Conservation (phyloP, 2,888 invertebrate genomes). For the Drosophila neonasuta region DNA sequence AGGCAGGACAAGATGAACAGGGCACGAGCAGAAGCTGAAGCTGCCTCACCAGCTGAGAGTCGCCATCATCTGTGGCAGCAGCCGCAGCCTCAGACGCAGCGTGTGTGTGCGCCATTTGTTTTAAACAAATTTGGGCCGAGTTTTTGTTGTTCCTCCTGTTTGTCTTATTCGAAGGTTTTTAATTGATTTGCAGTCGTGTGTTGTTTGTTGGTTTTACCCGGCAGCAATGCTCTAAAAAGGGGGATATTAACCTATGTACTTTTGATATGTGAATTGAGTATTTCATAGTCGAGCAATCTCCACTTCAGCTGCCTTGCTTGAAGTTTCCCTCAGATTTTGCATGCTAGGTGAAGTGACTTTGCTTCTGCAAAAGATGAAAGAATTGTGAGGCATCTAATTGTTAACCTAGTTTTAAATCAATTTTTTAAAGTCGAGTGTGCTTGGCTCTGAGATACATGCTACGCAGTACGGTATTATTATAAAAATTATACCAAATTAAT, state of each 20-base stretch:
- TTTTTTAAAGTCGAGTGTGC: too few relatives aligned
- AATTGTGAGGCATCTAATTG: slow-evolving; percentile 9
- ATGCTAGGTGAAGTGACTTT: slow-evolving; percentile 13
- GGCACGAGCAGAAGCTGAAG: slow-evolving; percentile 2
- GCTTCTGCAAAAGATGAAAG: not conserved
- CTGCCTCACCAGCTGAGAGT: slow-evolving; percentile 21
- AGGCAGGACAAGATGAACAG: not conserved
- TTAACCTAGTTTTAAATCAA: slow-evolving; percentile 26
- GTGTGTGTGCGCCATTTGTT: slow-evolving; percentile 56
- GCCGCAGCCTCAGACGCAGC: slow-evolving; percentile 27
- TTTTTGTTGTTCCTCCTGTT: slow-evolving; percentile 27
- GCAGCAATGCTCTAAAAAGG: not conserved
- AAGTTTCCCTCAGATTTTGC: slow-evolving; percentile 7
- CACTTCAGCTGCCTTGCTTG: not conserved
- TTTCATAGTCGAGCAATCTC: not conserved
- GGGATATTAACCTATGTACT: not conserved
- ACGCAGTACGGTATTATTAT: too few relatives aligned
- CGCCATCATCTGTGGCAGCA: slow-evolving; percentile 11
- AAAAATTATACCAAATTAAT: too few relatives aligned
- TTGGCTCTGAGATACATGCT: too few relatives aligned
- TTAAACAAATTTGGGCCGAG: slow-evolving; percentile 47
- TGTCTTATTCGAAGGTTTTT: slow-evolving; percentile 47
- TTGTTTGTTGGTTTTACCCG: not conserved
- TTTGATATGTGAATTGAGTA: not conserved
- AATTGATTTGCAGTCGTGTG: slow-evolving; percentile 49